These are phyloP conservation scores for Brachylomia viminalis DNA, from an alignment of 2,888 invertebrate species.

Conservation along the genomic window DNA sequence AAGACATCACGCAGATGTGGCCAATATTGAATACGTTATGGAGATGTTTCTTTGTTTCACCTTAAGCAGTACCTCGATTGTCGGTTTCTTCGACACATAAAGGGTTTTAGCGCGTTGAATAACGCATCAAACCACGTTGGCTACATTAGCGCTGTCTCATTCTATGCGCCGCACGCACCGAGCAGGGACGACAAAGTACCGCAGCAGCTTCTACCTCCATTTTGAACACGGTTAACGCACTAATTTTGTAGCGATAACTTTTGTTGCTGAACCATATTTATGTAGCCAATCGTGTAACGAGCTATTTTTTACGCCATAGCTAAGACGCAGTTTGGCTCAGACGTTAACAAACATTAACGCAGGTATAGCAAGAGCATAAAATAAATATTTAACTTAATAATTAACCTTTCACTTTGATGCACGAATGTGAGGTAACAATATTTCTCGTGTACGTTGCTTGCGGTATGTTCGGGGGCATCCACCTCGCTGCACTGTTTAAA, in stretches of 20 bases:
- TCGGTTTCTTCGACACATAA: background rate
- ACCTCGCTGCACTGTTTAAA: slow-evolving; percentile 5
- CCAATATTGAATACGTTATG: background rate
- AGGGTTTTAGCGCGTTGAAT: background rate
- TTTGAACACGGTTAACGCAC: background rate
- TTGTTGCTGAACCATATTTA: background rate
- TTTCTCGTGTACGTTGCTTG: background rate
- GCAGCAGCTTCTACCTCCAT: background rate
- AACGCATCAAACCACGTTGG: background rate
- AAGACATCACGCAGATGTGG: background rate
- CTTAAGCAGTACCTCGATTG: background rate
- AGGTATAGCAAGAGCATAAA: background rate
- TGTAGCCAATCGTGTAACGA: background rate
- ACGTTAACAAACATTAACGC: background rate
- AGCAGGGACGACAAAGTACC: background rate
- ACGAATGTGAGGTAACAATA: background rate
- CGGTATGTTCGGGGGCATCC: background rate
- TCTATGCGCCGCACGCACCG: background rate
- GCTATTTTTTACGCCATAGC: background rate
- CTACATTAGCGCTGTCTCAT: background rate
- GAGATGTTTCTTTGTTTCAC: background rate
- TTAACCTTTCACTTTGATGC: background rate
- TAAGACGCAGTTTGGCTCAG: background rate
- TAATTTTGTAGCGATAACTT: background rate
- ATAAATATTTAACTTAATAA: background rate